Percentiles rank a stretch among this genome's conserved stretches.
These are phyloP conservation scores for Eurypyga helias DNA, from an alignment of 2,113 vertebrate genomes.

Conservation along the genomic window DNA sequence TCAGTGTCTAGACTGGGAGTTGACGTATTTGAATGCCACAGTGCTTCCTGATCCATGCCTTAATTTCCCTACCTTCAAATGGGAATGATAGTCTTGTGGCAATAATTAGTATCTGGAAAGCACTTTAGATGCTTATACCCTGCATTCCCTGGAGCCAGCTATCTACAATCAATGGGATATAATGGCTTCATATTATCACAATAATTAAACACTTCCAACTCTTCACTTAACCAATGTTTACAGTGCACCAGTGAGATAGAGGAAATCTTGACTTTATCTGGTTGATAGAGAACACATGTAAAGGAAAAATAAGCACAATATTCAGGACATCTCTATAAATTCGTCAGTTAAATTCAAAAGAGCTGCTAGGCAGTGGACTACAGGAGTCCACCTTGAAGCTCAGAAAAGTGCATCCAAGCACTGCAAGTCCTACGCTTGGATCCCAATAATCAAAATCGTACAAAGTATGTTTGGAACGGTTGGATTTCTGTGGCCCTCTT, in stretches of 20 bases:
- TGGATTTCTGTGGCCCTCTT: neutral
- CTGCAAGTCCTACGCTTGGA: neutral
- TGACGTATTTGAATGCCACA: neutral
- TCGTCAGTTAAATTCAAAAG: neutral
- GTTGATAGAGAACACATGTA: neutral
- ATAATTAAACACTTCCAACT: slow-evolving; percentile 66
- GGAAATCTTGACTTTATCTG: neutral
- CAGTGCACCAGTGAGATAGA: neutral
- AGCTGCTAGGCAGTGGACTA: neutral
- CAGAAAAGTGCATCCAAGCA: neutral
- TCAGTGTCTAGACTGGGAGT: neutral
- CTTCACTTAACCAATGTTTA: slow-evolving; percentile 1
- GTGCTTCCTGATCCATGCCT: neutral
- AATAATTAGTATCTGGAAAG: slow-evolving; percentile 41
- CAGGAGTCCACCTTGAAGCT: neutral
- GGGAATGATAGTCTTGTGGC: neutral
- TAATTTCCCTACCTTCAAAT: neutral
- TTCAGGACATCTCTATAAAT: neutral
- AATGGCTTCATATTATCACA: slow-evolving; percentile 50
- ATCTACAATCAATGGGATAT: slow-evolving; percentile 60
- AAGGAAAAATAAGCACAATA: neutral
- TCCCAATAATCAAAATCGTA: neutral
- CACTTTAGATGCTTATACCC: neutral
- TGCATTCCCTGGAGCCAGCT: slow-evolving; percentile 32
- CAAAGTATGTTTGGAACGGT: neutral